Evolutionary conservation across 37 sponge, comb jelly and placozoan species (phyloP).

Genomic region (Hexactinellida sp.): DNA sequence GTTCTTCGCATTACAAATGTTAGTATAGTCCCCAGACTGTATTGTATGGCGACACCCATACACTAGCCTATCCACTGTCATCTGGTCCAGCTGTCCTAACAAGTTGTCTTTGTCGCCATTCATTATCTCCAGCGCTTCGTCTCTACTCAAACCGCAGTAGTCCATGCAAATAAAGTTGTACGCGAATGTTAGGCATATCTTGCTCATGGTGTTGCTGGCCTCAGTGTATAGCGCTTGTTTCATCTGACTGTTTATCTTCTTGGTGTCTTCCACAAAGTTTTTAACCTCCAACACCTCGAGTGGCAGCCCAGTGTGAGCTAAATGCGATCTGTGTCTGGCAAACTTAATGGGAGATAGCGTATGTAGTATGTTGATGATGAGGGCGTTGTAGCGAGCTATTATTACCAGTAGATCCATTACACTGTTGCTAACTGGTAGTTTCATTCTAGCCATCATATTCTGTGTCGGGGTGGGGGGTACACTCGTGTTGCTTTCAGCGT

Average conservation of each 20-base stretch:
- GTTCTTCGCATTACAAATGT: neutral
- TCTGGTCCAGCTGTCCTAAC: neutral
- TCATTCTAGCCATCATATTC: neutral
- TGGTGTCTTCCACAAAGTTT: neutral
- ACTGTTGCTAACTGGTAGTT: constrained; percentile 4
- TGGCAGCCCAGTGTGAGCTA: neutral
- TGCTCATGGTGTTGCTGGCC: neutral
- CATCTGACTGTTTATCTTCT: neutral
- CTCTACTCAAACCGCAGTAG: neutral
- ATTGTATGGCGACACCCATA: neutral
- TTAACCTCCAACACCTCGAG: neutral
- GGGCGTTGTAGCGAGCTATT: neutral
- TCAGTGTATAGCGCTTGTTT: neutral
- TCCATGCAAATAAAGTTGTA: constrained; percentile 11
- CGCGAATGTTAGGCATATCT: constrained; percentile 7
- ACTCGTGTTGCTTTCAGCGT: neutral
- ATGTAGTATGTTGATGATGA: neutral
- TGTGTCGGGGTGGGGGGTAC: neutral
- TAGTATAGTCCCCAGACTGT: neutral
- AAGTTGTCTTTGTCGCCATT: neutral
- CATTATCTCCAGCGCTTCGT: neutral
- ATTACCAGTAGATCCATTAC: neutral
- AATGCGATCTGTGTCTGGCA: neutral
- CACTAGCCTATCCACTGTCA: neutral
- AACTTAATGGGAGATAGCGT: neutral